Conservation (phyloP, 1,140 invertebrate genomes). For the Chelonus insularis region DNA sequence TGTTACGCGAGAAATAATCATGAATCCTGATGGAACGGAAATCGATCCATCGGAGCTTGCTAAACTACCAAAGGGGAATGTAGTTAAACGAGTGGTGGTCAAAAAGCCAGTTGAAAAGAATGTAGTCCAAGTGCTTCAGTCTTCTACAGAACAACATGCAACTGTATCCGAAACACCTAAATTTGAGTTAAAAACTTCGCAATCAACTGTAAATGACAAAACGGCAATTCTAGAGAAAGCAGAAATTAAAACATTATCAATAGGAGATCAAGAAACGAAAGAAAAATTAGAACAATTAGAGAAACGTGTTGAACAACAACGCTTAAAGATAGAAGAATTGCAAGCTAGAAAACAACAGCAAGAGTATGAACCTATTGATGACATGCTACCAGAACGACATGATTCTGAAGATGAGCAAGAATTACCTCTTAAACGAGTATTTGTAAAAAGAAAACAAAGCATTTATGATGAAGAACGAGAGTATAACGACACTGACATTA, state of each 20-base stretch:
- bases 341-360: conserved; percentile 49
- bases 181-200: conserved; percentile 51
- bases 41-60: conserved; percentile 56
- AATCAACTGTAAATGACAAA: conserved; percentile 34
- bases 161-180: conserved; percentile 35
- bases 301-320: conserved; percentile 55
- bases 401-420: conserved; percentile 58
- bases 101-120: conserved; percentile 52
- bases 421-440: conserved; percentile 54
- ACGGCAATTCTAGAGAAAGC: conserved; percentile 25
- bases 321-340: conserved; percentile 54
- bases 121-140: conserved; percentile 45
- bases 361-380: conserved; percentile 51
- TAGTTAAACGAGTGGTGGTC: conserved; percentile 56
- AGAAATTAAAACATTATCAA: conserved; percentile 16
- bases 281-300: conserved; percentile 53
- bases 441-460: conserved; percentile 57
- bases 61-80: conserved; percentile 55
- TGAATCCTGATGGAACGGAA: conserved; percentile 56
- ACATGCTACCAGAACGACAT: conserved; percentile 54
- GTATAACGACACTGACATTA: conserved; percentile 44
- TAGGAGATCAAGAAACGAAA: conserved; percentile 47
- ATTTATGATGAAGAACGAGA: conserved; percentile 57
- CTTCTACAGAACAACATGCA: conserved; percentile 13
- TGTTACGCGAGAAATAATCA: conserved; percentile 52